These are phyloP conservation scores for Megalonaias nervosa DNA, from an alignment of 1,140 invertebrate genomes.

Conservation along the genomic window DNA sequence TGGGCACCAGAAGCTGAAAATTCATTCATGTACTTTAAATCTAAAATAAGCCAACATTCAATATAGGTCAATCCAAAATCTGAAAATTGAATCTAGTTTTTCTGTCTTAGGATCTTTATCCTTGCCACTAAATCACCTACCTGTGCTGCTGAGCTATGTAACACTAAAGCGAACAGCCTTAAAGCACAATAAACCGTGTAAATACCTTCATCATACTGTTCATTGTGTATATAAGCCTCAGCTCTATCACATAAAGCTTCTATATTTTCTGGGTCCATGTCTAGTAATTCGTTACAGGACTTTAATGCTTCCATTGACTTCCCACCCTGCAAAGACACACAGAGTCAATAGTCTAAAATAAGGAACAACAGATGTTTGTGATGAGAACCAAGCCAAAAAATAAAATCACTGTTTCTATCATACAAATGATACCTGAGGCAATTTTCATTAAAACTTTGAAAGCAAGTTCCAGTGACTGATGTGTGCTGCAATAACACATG, in stretches of 20 bases:
- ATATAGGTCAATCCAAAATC: too few species aligned
- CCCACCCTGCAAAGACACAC: conserved; percentile 73
- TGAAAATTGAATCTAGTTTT: too few species aligned
- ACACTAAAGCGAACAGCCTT: too few species aligned
- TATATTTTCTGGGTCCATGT: conserved; percentile 79
- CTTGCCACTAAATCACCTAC: too few species aligned
- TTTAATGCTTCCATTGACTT: conserved; percentile 78
- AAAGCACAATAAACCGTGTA: conserved; percentile 20
- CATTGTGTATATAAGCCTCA: conserved; percentile 90
- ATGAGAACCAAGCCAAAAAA: not conserved
- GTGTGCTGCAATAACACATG: too few species aligned
- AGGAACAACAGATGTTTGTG: not conserved
- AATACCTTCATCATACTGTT: conserved; percentile 94
- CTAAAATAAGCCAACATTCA: too few species aligned
- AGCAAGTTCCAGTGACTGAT: too few species aligned
- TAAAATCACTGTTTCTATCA: not conserved
- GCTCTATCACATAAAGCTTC: conserved; percentile 90
- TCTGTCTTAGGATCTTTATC: not conserved
- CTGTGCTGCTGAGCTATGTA: too few species aligned
- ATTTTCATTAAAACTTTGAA: too few species aligned
- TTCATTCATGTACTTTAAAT: too few species aligned
- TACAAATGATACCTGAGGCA: too few species aligned
- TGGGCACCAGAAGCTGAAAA: too few species aligned
- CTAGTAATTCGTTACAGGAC: conserved; percentile 86
- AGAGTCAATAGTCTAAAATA: not conserved